Evolutionary conservation across 1,140 invertebrate genomes (phyloP).

Genomic region (Steinernema khuongi): DNA sequence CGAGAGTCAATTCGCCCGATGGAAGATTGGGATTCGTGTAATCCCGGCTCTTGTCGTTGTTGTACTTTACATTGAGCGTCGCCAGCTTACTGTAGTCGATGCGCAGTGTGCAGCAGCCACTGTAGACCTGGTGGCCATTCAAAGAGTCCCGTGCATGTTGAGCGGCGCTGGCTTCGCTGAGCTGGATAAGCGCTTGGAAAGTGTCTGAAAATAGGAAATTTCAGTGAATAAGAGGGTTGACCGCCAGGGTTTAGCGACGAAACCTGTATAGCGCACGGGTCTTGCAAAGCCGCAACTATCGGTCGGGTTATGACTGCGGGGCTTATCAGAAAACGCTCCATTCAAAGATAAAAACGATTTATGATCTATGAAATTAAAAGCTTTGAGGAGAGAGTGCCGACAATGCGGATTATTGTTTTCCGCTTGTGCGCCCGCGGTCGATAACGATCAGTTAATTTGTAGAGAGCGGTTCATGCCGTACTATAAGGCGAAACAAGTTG

Average conservation of each 20-base stretch:
- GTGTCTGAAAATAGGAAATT: constrained; percentile 72
- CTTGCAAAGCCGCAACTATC: too few species aligned
- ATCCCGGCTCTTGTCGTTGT: constrained; percentile 98
- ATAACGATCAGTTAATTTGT: background rate
- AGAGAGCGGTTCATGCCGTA: background rate
- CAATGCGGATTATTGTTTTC: too few species aligned
- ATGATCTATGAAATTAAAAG: background rate
- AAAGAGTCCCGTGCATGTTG: constrained; percentile 85
- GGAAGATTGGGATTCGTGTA: constrained; percentile 95
- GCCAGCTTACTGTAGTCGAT: constrained; percentile 98
- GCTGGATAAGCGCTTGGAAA: constrained; percentile 98
- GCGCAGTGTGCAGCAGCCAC: constrained; percentile 94
- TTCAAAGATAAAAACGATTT: too few species aligned
- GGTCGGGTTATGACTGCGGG: too few species aligned
- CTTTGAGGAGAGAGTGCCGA: background rate
- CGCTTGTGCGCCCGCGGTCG: background rate
- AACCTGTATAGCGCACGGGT: too few species aligned
- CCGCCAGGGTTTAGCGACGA: background rate
- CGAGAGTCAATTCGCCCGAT: constrained; percentile 75
- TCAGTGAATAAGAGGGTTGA: too few species aligned
- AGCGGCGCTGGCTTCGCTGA: constrained; percentile 87
- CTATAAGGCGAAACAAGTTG: too few species aligned
- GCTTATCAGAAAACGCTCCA: too few species aligned
- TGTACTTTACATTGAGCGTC: constrained; percentile 95
- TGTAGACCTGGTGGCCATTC: constrained; percentile 98